These are phyloP conservation scores for Ochotona curzoniae DNA, from an alignment of 2,113 vertebrate species.

Conservation along the genomic window DNA sequence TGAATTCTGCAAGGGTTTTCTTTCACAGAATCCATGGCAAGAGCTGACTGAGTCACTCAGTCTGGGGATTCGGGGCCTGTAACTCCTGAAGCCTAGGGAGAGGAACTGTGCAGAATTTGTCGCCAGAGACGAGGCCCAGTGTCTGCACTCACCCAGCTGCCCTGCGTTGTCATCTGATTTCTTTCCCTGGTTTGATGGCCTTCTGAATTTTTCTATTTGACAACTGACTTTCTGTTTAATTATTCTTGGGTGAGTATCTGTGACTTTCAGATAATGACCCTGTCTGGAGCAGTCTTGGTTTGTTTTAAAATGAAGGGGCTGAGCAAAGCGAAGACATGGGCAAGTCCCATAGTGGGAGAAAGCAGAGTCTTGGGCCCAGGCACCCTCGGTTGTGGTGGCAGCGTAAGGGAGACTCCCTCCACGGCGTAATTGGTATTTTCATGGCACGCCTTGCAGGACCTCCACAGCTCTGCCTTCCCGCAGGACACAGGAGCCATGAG, in stretches of 20 bases:
- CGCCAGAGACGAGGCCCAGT: background rate
- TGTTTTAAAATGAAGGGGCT: background rate
- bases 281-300: background rate
- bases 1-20: background rate
- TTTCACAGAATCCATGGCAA: background rate
- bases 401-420: background rate
- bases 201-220: background rate
- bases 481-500: background rate
- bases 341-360: background rate
- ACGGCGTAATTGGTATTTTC: background rate
- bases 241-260: background rate
- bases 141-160: background rate
- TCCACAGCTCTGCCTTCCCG: background rate
- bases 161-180: background rate
- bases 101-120: background rate
- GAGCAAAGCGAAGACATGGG: background rate
- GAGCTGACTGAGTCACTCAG: background rate
- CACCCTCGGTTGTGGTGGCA: background rate
- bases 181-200: background rate
- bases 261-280: background rate
- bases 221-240: conserved; percentile 2
- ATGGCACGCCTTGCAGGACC: background rate
- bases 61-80: background rate
- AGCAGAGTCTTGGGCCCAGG: background rate
- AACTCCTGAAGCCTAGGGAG: background rate